Evolutionary conservation across 2,113 vertebrate genomes (phyloP), one percentile per base, ranked within the genome.

Genomic region (Pomatostomus ruficeps): DNA sequence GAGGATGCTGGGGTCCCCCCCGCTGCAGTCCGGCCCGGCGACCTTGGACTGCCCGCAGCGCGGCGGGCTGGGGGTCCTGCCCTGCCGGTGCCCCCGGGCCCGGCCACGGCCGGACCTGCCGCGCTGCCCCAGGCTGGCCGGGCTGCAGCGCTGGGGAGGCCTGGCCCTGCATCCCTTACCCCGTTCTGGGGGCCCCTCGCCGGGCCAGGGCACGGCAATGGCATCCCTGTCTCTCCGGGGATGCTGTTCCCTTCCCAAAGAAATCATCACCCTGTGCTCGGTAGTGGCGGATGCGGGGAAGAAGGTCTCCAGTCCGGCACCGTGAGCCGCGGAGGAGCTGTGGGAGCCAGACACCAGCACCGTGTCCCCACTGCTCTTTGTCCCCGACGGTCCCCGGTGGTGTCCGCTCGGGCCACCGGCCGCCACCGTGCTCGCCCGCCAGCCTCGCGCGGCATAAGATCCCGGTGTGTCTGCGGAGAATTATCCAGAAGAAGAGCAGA

Each of bases 401-500:
- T 17, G 58, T 19, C 29, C 43, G 28, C 4, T 14, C 7, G 36
- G 43, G 59, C 9, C n/a, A 1, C 9, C 4, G 49, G 63, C 36
- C 6, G 0, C 72, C 10, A 9, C 57, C 5, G 20, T n/a, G 65
- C n/a, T 61, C 4, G 3, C 26, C 59, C 2, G 78, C 55, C 42
- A 54, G 15, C 51, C 51, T 5, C 1, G 76, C 6, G 1, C 3
- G 2, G 63, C 7, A 1, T 49, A 11, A 3, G 65, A 23, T 52
- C 6, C 14, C 40, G 0, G 35, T 26, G 20, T 68, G 78, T 28
- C n/a, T 22, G 71, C 6, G 1, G 88, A 79, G 93, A 96, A 93
- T 61, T 36, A 85, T 83, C 91, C 92, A 91, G 92, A 95, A 90
- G 85, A 76, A 67, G n/a, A 66, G 71, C 72, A 14, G 67, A 51